Evolutionary conservation across 2,888 invertebrate species (phyloP).

Genomic region (Desoria tigrina): DNA sequence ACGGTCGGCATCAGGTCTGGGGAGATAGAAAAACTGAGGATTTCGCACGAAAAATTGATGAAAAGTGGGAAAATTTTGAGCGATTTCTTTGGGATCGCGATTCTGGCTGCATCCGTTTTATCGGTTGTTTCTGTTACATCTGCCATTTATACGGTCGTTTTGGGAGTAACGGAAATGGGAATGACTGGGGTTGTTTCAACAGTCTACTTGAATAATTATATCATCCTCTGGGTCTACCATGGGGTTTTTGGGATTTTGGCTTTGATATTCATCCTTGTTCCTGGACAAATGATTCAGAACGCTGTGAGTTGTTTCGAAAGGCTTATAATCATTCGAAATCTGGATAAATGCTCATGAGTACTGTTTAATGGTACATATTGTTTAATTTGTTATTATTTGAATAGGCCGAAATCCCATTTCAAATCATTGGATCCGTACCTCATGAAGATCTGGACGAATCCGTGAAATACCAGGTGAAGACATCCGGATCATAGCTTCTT

Average conservation of each 20-base stretch:
- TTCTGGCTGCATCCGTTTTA: slow-evolving; percentile 24
- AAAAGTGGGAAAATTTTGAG: slow-evolving; percentile 24
- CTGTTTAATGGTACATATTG: background rate
- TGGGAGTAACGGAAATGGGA: slow-evolving; percentile 25
- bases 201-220: slow-evolving; percentile 14
- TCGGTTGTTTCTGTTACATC: slow-evolving; percentile 28
- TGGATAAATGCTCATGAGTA: background rate
- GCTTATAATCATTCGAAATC: background rate
- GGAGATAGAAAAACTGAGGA: slow-evolving; percentile 25
- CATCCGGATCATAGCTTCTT: no score
- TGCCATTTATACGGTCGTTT: slow-evolving; percentile 19
- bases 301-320: slow-evolving; percentile 15
- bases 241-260: slow-evolving; percentile 27
- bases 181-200: background rate
- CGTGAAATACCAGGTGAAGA: slow-evolving; percentile 30
- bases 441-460: slow-evolving; percentile 20
- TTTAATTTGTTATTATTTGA: background rate
- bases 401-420: slow-evolving; percentile 32
- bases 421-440: slow-evolving; percentile 18
- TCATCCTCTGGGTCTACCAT: slow-evolving; percentile 33
- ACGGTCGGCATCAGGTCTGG: background rate
- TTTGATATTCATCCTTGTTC: slow-evolving; percentile 23
- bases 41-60: slow-evolving; percentile 27
- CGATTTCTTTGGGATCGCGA: slow-evolving; percentile 23
- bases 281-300: slow-evolving; percentile 33